Evolutionary conservation across 30 jellyfish, hydroid and myxozoan species (phyloP).

Genomic region (Aurelia aurita complex sp. Pacific): DNA sequence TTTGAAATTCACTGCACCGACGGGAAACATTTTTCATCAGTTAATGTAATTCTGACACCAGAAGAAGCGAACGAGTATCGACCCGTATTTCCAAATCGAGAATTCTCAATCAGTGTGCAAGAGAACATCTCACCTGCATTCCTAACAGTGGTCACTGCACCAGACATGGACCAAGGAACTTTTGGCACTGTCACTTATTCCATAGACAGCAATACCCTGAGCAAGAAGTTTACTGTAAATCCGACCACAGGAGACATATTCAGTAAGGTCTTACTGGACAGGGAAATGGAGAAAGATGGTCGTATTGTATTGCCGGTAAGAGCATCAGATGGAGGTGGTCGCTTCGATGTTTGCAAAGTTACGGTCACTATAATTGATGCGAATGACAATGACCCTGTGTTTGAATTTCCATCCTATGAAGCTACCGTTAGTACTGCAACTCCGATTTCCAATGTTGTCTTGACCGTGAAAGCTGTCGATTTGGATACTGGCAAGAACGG

Average conservation of each 20-base stretch:
- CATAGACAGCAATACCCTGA: constrained; percentile 46
- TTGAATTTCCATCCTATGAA: constrained; percentile 83
- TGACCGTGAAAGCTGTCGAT: constrained; percentile 82
- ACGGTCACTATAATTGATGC: constrained; percentile 69
- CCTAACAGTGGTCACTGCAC: constrained; percentile 61
- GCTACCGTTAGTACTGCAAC: constrained; percentile 72
- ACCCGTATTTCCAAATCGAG: constrained; percentile 18
- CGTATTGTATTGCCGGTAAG: constrained; percentile 66
- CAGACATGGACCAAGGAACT: constrained; percentile 58
- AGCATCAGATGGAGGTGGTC: constrained; percentile 93
- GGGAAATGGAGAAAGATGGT: constrained; percentile 69
- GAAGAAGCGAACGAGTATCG: constrained; percentile 47
- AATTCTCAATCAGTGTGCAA: constrained; percentile 23
- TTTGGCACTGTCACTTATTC: constrained; percentile 55
- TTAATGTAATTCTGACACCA: constrained; percentile 19
- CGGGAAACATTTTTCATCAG: constrained; percentile 60
- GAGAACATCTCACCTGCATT: constrained; percentile 60
- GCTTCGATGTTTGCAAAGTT: constrained; percentile 60
- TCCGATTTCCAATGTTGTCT: constrained; percentile 60
- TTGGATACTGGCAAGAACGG: constrained; percentile 88
- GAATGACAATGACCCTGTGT: constrained; percentile 93
- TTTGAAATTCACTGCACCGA: constrained; percentile 77
- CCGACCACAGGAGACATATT: constrained; percentile 66
- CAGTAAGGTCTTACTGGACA: constrained; percentile 77
- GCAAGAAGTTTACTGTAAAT: constrained; percentile 36